A percentile compares a stretch with the other conserved stretches of the same genome.
These are phyloP conservation scores for Spodoptera picta DNA, from an alignment of 2,888 invertebrate species.

Conservation along the genomic window DNA sequence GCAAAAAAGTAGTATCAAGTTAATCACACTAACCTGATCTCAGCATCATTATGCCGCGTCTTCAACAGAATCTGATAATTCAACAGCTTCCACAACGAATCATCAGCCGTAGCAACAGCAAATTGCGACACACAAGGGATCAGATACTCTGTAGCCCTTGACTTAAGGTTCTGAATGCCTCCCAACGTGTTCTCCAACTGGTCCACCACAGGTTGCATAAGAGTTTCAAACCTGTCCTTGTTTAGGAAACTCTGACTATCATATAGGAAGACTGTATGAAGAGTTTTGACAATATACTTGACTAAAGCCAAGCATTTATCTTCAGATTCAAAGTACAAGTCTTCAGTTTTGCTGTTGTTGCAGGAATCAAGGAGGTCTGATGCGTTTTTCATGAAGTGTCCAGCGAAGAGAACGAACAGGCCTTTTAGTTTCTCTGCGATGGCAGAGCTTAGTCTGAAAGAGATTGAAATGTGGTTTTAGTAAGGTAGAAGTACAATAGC, in stretches of 20 bases:
- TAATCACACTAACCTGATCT: slow-evolving; percentile 86
- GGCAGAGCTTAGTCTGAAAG: slow-evolving; percentile 91
- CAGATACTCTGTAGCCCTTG: slow-evolving; percentile 89
- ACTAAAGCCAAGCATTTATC: slow-evolving; percentile 90
- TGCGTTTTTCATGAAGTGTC: slow-evolving; percentile 94
- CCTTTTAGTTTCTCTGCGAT: slow-evolving; percentile 95
- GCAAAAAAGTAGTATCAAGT: too few relatives aligned
- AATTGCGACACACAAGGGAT: slow-evolving; percentile 95
- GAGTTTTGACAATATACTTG: slow-evolving; percentile 92
- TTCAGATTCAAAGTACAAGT: slow-evolving; percentile 85
- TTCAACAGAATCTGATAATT: slow-evolving; percentile 97
- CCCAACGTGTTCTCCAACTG: slow-evolving; percentile 94
- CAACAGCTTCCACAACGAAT: slow-evolving; percentile 95
- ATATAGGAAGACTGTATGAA: slow-evolving; percentile 93
- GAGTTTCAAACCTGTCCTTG: slow-evolving; percentile 94
- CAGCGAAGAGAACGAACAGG: slow-evolving; percentile 96
- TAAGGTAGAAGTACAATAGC: neutral
- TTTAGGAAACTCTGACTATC: slow-evolving; percentile 95
- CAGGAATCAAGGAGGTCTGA: slow-evolving; percentile 92
- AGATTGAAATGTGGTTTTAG: neutral
- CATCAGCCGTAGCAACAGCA: slow-evolving; percentile 94
- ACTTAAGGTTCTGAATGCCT: slow-evolving; percentile 89
- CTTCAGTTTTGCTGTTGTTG: slow-evolving; percentile 89
- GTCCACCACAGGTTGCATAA: slow-evolving; percentile 96
- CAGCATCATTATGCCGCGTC: slow-evolving; percentile 92